Conservation (phyloP, 2,113 vertebrate genomes). For the Ibidorhyncha struthersii region DNA sequence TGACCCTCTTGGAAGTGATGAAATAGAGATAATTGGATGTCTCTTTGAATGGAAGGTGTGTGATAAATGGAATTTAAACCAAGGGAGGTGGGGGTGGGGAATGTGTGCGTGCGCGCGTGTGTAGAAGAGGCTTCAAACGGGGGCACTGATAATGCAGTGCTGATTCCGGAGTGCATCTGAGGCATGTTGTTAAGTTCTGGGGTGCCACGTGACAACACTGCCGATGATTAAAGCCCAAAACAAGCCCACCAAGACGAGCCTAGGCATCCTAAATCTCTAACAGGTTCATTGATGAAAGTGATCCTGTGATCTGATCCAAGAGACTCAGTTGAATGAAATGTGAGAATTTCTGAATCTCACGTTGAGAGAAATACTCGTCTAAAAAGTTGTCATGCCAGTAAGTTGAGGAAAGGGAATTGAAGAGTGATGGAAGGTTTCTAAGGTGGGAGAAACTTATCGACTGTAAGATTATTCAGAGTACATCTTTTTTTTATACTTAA, state of each 20-base stretch:
- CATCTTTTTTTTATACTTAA: too few species aligned
- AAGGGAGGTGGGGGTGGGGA: neutral
- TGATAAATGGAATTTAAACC: neutral
- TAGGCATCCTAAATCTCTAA: conserved; percentile 73
- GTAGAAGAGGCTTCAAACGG: conserved; percentile 68
- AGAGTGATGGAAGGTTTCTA: neutral
- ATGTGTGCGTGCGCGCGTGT: neutral
- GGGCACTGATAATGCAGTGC: conserved; percentile 82
- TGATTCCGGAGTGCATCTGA: conserved; percentile 96
- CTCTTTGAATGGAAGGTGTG: conserved; percentile 57
- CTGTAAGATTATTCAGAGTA: neutral
- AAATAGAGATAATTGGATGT: conserved; percentile 79
- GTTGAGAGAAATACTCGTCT: neutral
- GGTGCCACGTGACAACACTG: conserved; percentile 74
- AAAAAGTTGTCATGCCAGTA: neutral
- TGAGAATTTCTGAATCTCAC: rapidly evolving
- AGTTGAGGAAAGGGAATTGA: neutral
- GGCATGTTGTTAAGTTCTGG: conserved; percentile 72
- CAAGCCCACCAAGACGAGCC: conserved; percentile 76
- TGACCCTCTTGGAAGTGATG: conserved; percentile 86
- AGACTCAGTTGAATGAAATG: neutral
- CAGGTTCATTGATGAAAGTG: conserved; percentile 68
- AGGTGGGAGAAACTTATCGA: neutral
- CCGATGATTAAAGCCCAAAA: conserved; percentile 87
- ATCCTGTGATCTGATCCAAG: conserved; percentile 87